Base-by-base conservation (phyloP, 2,113 vertebrate genomes). In the Triplophysa tibetana region DNA sequence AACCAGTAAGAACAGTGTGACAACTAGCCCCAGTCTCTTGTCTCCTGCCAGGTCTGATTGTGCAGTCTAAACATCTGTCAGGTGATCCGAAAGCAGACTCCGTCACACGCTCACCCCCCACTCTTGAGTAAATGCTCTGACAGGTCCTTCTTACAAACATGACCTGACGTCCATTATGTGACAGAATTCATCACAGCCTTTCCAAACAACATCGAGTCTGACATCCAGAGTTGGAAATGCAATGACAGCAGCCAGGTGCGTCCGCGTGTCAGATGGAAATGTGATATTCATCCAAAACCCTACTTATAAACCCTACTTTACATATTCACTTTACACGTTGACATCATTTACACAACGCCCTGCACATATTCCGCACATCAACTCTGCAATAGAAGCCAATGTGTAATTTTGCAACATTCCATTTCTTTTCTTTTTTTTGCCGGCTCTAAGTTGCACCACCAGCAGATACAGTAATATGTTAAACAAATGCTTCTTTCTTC, bases 391-490 rank as follows among this genome's bases (percentile, higher is more conserved):
- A 73, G 68, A 17, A 50, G 14, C 50, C 79, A 17, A 58, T 80
- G n/a, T 41, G 50, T 41, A 56, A 70, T 54, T 75, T 29, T 38
- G 41, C 29, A 62, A 77, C 86, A 82, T 75, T 16, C 26, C 12
- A 56, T 78, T 26, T 75, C 26, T n/a, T 81, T 52, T 79, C 81
- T 73, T 78, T 80, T 81, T 87, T 38, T 80, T 50, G 73, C 45
- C 80, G 82, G 68, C 77, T 78, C 62, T 54, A 48, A 77, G 69
- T 77, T 78, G 66, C 24, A 74, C 70, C 77, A 64, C 65, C 78
- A 60, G 58, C 65, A 66, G 76, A 38, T 79, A 75, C 77, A 82
- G 79, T 85, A 84, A 86, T 86, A 84, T 86, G 79, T 82, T 85
- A 79, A 83, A 45, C 66, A 84, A 75, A 84, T 70, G 33, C 78